Base-by-base conservation (phyloP, 1,140 invertebrate species). In the Pseudomyrmex cubaensis region DNA sequence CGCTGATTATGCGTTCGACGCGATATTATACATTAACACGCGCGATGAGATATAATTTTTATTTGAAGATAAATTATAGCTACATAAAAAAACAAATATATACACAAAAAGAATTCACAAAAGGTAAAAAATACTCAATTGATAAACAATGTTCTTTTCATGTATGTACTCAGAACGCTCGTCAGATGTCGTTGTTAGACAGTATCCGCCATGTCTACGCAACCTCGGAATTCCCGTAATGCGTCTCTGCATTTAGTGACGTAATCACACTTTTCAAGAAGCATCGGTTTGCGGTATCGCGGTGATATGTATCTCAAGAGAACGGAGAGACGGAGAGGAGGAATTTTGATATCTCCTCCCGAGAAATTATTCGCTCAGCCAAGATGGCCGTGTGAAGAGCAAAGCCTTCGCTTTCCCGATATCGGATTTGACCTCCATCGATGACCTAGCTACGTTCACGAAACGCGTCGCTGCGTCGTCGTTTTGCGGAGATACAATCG, bases 381-480 rank as follows among this genome's bases (percentile, higher is more conserved):
- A 70, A 70, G 20, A 78, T 78, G 54, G 7, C 25, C 48, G 48
- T 10, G 17, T 52, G 35, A 10, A 25, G 48, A 70, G 64, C 20
- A 44, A 22, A 56, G 22, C n/a, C 9, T 9, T 15, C 35, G 35
- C 57, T 20, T 8, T 61, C 12, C 22, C 73, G 48, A 64, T 64
- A 76, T 64, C 20, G 44, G 48, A 78, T 78, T 78, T 59, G 54
- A 78, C 76, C 64, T 78, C 54, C 76, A 78, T 78, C 64, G 50
- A 59, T 59, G 75, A 78, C 75, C 76, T 78, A 59, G 64, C 64
- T 78, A 70, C 50, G 63, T 57, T 78, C 10, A 69, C 17, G 63
- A 67, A 77, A 77, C 48, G 62, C 62, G 3, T 48, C 20, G 72
- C 35, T 52, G 59, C 73, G 22, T 75, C 59, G 59, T 52, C 2